phyloP scores from a whole-genome alignment of 2,888 invertebrate genomes.

The Sericinus montela region DNA sequence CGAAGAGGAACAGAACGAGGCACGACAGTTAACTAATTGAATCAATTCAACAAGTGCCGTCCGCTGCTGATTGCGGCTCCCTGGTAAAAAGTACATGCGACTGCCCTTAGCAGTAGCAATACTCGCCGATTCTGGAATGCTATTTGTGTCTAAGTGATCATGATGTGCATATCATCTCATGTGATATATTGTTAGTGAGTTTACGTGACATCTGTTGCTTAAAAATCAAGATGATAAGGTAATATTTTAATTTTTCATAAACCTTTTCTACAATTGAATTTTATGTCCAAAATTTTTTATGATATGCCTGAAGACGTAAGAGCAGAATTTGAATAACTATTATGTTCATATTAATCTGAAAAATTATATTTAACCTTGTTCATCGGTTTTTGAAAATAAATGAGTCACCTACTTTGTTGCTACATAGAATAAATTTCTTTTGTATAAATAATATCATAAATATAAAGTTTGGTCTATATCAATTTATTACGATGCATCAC shows the following conservation, averaged over 20 bases:
- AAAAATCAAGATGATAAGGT: conserved; percentile 19
- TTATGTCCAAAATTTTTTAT: too few species aligned
- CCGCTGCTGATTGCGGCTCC: conserved; percentile 55
- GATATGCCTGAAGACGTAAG: too few species aligned
- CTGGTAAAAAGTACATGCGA: conserved; percentile 21
- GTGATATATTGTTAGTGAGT: conserved; percentile 14
- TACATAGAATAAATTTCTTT: too few species aligned
- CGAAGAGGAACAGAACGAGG: conserved; percentile 19
- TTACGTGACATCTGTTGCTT: conserved; percentile 5
- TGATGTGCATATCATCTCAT: conserved; percentile 14
- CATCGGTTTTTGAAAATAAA: too few species aligned
- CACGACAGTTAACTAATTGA: conserved; percentile 49
- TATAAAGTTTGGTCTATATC: too few species aligned
- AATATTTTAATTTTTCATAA: neutral
- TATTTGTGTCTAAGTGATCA: conserved; percentile 20
- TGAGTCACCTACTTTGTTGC: too few species aligned
- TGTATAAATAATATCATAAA: too few species aligned
- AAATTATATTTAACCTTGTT: too few species aligned
- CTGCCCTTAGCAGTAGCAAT: conserved; percentile 3
- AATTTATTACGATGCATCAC: too few species aligned
- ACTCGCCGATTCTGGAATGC: conserved; percentile 19
- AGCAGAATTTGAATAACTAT: too few species aligned
- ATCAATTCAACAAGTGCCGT: conserved; percentile 66
- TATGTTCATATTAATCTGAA: too few species aligned
- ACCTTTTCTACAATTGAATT: too few species aligned